Conservation (phyloP, 2,797 vertebrate genomes). For the Channa striata region DNA sequence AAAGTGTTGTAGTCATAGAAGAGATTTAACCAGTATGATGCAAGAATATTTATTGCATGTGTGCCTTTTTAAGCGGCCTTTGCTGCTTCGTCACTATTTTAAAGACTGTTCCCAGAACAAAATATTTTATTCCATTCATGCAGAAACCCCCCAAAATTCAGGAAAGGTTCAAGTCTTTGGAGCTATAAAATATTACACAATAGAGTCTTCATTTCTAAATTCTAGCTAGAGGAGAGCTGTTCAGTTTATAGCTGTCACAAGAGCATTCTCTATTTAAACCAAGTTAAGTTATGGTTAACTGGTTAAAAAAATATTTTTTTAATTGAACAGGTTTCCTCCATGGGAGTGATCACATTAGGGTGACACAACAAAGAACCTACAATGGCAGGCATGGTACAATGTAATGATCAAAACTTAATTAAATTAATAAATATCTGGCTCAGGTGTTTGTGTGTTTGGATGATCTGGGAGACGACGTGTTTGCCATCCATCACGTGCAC, state of each 20-base stretch:
- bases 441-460: slow-evolving; percentile 16
- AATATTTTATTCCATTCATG: too few relatives aligned
- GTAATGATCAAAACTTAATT: slow-evolving; percentile 15
- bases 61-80: too few relatives aligned
- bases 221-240: slow-evolving; percentile 8
- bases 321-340: slow-evolving; percentile 47
- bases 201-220: background rate
- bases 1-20: too few relatives aligned
- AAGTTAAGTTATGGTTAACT: slow-evolving; percentile 41
- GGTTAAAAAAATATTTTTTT: slow-evolving; percentile 40
- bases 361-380: slow-evolving; percentile 21
- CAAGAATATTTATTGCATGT: too few relatives aligned
- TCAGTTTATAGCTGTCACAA: slow-evolving; percentile 2
- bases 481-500: slow-evolving; percentile 29
- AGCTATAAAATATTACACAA: background rate
- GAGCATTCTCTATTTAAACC: slow-evolving; percentile 24
- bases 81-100: too few relatives aligned
- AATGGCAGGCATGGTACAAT: slow-evolving; percentile 16
- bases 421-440: slow-evolving; percentile 45
- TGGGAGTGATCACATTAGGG: slow-evolving; percentile 45
- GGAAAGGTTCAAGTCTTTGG: too few relatives aligned
- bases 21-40: too few relatives aligned
- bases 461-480: slow-evolving; percentile 26
- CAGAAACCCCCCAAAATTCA: too few relatives aligned
- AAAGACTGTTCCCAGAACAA: background rate